Conservation (phyloP, 2,113 vertebrate genomes). For the Bagarius yarrelli region DNA sequence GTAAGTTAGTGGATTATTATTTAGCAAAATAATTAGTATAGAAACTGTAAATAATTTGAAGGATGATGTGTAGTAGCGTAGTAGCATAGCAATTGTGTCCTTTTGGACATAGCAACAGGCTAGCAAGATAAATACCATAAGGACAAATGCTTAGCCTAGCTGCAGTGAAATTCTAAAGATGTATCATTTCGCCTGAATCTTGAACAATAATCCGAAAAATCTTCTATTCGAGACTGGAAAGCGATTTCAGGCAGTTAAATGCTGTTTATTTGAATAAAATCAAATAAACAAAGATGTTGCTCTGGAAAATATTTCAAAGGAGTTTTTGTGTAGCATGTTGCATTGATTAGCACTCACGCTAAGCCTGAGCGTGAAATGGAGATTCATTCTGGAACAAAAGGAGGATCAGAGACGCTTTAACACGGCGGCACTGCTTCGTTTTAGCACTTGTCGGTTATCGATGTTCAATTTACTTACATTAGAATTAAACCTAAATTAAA, state of each 20-base stretch:
- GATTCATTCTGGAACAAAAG: constrained; percentile 12
- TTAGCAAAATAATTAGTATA: neutral
- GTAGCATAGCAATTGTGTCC: neutral
- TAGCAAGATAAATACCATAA: neutral
- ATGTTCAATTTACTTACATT: neutral
- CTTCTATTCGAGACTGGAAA: neutral
- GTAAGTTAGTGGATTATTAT: neutral
- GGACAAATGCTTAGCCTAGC: neutral
- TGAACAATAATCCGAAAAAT: constrained; percentile 19
- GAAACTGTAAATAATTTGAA: constrained; percentile 5
- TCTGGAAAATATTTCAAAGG: neutral
- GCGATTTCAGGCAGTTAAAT: neutral
- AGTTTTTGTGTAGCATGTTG: neutral
- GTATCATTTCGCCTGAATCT: neutral
- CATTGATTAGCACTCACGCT: neutral
- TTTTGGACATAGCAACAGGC: neutral
- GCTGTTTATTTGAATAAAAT: neutral
- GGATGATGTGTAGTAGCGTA: neutral
- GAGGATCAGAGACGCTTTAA: neutral
- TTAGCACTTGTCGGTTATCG: neutral
- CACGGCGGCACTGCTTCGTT: neutral
- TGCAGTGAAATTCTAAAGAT: no score
- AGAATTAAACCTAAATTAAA: neutral
- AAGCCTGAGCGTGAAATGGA: neutral
- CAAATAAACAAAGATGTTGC: neutral